A percentile compares a stretch with the other conserved stretches of the same genome.
These are phyloP conservation scores for Leptothorax acervorum DNA, from an alignment of 2,888 invertebrate species.

Conservation along the genomic window DNA sequence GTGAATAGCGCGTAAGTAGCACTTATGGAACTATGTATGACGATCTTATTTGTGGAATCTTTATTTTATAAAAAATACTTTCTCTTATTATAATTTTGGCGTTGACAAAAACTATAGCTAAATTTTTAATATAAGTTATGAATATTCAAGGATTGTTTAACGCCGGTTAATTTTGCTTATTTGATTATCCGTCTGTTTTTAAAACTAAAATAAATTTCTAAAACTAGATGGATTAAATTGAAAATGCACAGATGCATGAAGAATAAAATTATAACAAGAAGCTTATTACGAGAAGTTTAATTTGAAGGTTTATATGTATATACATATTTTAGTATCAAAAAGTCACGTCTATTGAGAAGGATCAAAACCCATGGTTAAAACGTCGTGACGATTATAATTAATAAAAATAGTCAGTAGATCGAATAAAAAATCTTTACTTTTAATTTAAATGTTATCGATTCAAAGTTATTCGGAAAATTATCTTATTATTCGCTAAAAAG, in stretches of 20 bases:
- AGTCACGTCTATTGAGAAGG: no score
- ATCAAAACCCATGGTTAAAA: no score
- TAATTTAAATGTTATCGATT: neutral
- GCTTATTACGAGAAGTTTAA: neutral
- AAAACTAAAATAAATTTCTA: neutral
- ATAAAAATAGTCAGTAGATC: no score
- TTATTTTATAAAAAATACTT: neutral
- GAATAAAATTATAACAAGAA: neutral
- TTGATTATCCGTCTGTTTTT: neutral
- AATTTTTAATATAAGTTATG: neutral
- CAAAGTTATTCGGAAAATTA: neutral
- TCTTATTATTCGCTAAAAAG: neutral
- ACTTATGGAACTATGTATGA: neutral
- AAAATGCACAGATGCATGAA: neutral
- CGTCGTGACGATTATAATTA: no score
- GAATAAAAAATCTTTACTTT: neutral
- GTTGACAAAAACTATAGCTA: neutral
- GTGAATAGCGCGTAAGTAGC: neutral
- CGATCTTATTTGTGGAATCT: constrained; percentile 7
- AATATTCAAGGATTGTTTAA: neutral
- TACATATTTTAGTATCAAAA: no score
- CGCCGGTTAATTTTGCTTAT: neutral
- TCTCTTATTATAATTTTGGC: neutral
- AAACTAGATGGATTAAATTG: neutral
- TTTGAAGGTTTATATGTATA: neutral